A percentile compares a stretch with the other conserved stretches of the same genome.
phyloP scores from a whole-genome alignment of 2,113 vertebrate genomes.

The Aldabrachelys gigantea region DNA sequence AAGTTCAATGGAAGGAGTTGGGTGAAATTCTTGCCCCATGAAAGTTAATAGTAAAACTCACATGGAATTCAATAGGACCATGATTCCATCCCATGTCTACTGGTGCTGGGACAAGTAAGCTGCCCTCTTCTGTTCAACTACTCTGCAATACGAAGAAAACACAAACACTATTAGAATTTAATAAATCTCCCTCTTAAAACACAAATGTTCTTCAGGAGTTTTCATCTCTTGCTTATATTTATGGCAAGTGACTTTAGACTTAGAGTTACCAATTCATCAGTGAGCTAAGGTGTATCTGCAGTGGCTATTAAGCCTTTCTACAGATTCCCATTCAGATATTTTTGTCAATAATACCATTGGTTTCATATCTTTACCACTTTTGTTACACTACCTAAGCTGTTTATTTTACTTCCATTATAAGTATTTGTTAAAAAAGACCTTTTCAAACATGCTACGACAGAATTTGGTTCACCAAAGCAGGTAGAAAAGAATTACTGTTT shows the following conservation, averaged over 20 bases:
- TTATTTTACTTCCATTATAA: not conserved
- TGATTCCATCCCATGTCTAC: not conserved
- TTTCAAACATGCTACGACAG: constrained; percentile 46
- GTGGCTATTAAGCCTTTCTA: accelerated
- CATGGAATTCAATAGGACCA: not conserved
- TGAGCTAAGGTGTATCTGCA: not conserved
- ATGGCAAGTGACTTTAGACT: accelerated
- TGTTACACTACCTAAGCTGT: not conserved
- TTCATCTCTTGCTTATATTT: accelerated
- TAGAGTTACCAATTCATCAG: not conserved
- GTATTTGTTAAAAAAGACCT: constrained; percentile 24
- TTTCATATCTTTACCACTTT: not conserved
- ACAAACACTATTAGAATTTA: not conserved
- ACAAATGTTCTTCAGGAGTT: not conserved
- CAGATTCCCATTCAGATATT: constrained; percentile 1
- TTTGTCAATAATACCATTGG: not conserved
- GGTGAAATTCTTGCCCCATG: not conserved
- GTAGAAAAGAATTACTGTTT: not conserved
- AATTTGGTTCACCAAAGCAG: constrained; percentile 28
- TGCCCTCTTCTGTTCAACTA: not conserved
- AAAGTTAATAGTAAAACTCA: not conserved
- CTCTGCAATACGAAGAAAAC: not conserved
- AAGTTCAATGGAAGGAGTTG: not conserved
- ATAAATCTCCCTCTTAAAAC: not conserved
- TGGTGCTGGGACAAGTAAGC: not conserved